A percentile compares a stretch with the other conserved stretches of the same genome.
Evolutionary conservation across 2,797 vertebrate species (phyloP).

Genomic region (Hyperoplus immaculatus): DNA sequence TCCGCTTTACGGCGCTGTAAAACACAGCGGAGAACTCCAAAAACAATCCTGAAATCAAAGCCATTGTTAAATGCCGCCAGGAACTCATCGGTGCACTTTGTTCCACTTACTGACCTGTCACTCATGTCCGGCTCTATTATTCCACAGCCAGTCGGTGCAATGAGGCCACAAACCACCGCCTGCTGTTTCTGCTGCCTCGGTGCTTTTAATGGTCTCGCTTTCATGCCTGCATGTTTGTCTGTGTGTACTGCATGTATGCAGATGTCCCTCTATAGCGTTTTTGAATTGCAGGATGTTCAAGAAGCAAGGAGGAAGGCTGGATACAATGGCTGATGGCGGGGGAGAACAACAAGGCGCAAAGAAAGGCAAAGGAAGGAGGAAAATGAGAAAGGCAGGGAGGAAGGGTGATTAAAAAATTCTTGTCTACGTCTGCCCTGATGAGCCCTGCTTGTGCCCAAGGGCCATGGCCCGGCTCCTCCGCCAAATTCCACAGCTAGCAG

Average conservation of each 20-base stretch:
- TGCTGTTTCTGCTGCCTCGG: slow-evolving; percentile 79
- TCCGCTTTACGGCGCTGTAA: slow-evolving; percentile 30
- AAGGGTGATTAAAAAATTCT: slow-evolving; percentile 33
- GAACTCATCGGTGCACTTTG: slow-evolving; percentile 63
- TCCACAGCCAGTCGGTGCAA: slow-evolving; percentile 63
- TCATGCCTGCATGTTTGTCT: slow-evolving; percentile 53
- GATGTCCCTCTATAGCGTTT: slow-evolving; percentile 61
- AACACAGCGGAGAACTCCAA: slow-evolving; percentile 43
- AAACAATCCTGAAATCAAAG: slow-evolving; percentile 59
- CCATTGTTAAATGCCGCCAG: slow-evolving; percentile 50
- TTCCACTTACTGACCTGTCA: slow-evolving; percentile 72
- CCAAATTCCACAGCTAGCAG: slow-evolving; percentile 72
- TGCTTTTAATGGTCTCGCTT: slow-evolving; percentile 71
- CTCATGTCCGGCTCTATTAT: slow-evolving; percentile 75
- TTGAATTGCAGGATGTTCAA: slow-evolving; percentile 64
- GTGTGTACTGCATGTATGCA: slow-evolving; percentile 38
- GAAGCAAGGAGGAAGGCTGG: slow-evolving; percentile 27
- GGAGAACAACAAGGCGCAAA: slow-evolving; percentile 28
- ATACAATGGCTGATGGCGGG: slow-evolving; percentile 50
- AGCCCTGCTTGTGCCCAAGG: slow-evolving; percentile 62
- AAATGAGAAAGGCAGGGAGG: slow-evolving; percentile 26
- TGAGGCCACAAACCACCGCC: slow-evolving; percentile 77
- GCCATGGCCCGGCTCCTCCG: slow-evolving; percentile 58
- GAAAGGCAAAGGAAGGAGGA: slow-evolving; percentile 40
- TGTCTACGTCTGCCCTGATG: slow-evolving; percentile 58